Evolutionary conservation across 2,113 vertebrate genomes (phyloP), one percentile per base, ranked within the genome.

Genomic region (Girardinichthys multiradiatus): DNA sequence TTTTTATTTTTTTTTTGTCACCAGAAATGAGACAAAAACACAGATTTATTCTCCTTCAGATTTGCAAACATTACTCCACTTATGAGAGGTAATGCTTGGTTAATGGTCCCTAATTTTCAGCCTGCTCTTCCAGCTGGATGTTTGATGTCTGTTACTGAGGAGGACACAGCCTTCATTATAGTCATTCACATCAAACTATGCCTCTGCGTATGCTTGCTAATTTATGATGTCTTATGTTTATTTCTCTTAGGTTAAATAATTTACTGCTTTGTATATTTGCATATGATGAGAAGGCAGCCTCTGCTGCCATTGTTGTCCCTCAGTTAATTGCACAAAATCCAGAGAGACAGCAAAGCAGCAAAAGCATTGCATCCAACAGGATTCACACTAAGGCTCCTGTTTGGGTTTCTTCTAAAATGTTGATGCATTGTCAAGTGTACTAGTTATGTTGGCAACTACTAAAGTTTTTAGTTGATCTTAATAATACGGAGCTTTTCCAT

Each of bases 231-330:
- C 88, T 87, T 88, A 81, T 83, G 78, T 79, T 85, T 70, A 86
- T 89, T 92, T 91, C 85, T 90, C 24, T 86, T 80, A 64, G 81
- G 85, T 90, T 28, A 76, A 91, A 92, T 91, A 86, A 87, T 90
- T 90, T 81, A 79, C 85, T 78, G 86, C 89, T 85, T 82, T 92
- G 87, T 90, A 92, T 83, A 89, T 90, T 88, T 79, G 88, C 86
- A 83, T 87, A 77, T 70, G 72, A 83, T 85, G 86, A 87, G 87
- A 81, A 87, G 86, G 91, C 90, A 89, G 87, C 77, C 81, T 87
- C 82, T 70, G 83, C 74, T 80, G 74, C 76, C 45, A 70, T 86
- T 87, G 86, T 82, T 88, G 89, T 87, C 87, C 83, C 70, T 79
- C 82, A 71, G 85, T 87, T 88, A 89, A 68, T 77, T 79, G 57